Base-by-base conservation (phyloP, 1,140 invertebrate genomes). In the Apocrypta bakeri region DNA sequence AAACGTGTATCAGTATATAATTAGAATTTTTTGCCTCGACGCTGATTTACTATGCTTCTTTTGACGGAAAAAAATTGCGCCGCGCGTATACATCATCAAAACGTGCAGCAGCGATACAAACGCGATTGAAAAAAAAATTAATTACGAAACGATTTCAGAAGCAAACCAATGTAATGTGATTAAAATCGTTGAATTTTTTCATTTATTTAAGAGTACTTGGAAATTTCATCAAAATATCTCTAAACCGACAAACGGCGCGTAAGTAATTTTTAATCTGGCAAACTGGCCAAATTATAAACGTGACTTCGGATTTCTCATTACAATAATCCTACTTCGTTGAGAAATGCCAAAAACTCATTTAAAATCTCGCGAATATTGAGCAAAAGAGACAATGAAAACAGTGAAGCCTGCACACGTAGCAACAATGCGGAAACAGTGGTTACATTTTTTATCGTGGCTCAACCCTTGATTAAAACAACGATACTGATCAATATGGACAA, bases 381-480 rank as follows among this genome's bases (percentile, higher is more conserved):
- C 48, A 56, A 56, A 56, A 56, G 17, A 56, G 48, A 21, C 48
- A n/a, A 17, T 56, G n/a, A 56, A 56, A 56, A n/a, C 17, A 17
- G 42, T 48, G 31, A 33, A 12, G 68, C 1, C 29, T 31, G n/a
- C 40, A 24, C 11, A 27, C 27, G 9, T 61, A 21, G 37, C n/a
- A n/a, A 63, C 29, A 64, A 73, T 63, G 69, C 72, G 25, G 27
- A 56, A 48, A 0, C n/a, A 24, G 66, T 33, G n/a, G 66, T 61
- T 81, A 68, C 33, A 2, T 37, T 81, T 81, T 64, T 81, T 48
- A 81, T 81, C 61, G 29, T 0, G 7, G 17, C 1, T 73, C 8
- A 31, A 42, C 73, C 9, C 12, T 21, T 31, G 79, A 81, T 81
- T 81, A 75, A 81, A 74, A 76, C n/a, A n/a, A n/a, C n/a, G n/a